phyloP scores from a whole-genome alignment of 2,888 invertebrate genomes.

The Drosophila prolongata region DNA sequence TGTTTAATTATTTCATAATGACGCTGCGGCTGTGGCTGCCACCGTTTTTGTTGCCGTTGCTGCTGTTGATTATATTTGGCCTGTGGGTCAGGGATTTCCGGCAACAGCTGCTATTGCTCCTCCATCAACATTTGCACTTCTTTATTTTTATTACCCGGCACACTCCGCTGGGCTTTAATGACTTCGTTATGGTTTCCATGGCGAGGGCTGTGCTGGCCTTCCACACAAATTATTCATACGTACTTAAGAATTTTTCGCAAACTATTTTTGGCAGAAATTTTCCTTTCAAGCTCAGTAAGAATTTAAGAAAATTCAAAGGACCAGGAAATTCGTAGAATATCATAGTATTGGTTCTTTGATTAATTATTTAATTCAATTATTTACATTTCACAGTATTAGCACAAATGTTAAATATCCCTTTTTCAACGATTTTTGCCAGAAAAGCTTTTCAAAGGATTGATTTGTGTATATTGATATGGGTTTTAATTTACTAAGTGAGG shows the following conservation, averaged over 20 bases:
- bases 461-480: too few relatives aligned
- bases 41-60: conserved; percentile 42
- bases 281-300: not conserved
- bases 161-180: conserved; percentile 44
- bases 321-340: not conserved
- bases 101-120: conserved; percentile 55
- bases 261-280: conserved; percentile 2
- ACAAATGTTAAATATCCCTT: too few relatives aligned
- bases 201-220: conserved; percentile 8
- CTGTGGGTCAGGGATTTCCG: conserved; percentile 74
- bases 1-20: conserved; percentile 80
- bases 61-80: conserved; percentile 74
- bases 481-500: too few relatives aligned
- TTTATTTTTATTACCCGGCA: conserved; percentile 53
- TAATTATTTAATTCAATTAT: not conserved
- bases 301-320: not conserved
- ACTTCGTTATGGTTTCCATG: conserved; percentile 38
- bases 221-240: conserved; percentile 30
- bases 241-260: conserved; percentile 4
- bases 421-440: too few relatives aligned
- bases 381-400: too few relatives aligned
- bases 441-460: too few relatives aligned
- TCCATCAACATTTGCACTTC: conserved; percentile 52
- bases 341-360: not conserved
- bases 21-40: conserved; percentile 75